A percentile compares a stretch with the other conserved stretches of the same genome.
Evolutionary conservation across 2,797 vertebrate species (phyloP).

Genomic region (Phrynocephalus guinanensis): DNA sequence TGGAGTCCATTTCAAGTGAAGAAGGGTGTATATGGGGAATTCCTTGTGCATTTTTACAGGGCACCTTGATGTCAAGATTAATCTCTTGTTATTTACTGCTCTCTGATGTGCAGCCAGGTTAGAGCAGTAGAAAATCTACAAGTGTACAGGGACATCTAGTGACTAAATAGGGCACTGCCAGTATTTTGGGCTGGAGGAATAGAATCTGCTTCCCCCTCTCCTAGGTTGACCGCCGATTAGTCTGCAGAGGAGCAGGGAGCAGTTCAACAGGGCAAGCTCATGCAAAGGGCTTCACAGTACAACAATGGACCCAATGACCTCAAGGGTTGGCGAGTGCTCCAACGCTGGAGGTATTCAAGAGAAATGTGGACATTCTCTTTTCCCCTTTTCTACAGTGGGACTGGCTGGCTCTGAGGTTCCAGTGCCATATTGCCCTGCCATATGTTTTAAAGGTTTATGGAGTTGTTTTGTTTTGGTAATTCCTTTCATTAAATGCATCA

Average conservation of each 20-base stretch:
- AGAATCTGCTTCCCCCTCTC: neutral
- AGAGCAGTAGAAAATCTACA: neutral
- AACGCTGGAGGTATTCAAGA: too few relatives aligned
- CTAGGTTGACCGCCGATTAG: too few relatives aligned
- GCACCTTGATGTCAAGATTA: neutral
- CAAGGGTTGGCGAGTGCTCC: too few relatives aligned
- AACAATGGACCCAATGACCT: too few relatives aligned
- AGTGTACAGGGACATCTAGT: neutral
- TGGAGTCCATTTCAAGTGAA: neutral
- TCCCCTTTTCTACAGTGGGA: neutral
- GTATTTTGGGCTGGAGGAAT: too few relatives aligned
- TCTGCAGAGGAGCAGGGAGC: neutral
- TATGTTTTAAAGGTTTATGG: too few relatives aligned
- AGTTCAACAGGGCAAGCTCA: neutral
- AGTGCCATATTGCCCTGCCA: too few relatives aligned
- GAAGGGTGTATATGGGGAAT: neutral
- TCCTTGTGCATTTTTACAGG: neutral
- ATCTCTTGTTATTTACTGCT: neutral
- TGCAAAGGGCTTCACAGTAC: neutral
- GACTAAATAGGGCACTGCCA: neutral
- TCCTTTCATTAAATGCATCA: too few relatives aligned
- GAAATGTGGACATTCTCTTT: too few relatives aligned
- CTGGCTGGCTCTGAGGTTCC: neutral
- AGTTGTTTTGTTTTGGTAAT: too few relatives aligned
- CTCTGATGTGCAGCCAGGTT: too few relatives aligned